Evolutionary conservation across 2,797 vertebrate species (phyloP), one percentile per base, ranked within the genome.

Genomic region (Synanceia verrucosa): DNA sequence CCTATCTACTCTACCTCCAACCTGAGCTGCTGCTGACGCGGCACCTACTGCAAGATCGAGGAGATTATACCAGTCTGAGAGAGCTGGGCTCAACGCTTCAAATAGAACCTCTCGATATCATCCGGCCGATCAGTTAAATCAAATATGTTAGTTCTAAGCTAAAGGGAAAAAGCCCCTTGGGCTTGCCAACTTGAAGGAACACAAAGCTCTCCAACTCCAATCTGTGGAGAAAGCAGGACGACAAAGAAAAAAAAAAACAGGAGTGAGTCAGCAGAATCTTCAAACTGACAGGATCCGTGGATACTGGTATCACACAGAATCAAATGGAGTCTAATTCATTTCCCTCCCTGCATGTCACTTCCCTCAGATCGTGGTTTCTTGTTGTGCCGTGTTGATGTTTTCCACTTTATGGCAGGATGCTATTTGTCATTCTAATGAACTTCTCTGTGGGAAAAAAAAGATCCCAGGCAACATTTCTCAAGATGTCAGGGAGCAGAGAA

Each of bases 381-480:
- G 90, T 91, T 91, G 92, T 86, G 89, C 88, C 84, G 86, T 92
- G 92, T 93, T 91, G 93, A 94, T 91, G 92, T 92, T 91, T 94
- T 79, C 91, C 88, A 92, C 89, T 92, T 94, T 90, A 91, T 92
- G 90, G 90, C 90, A 93, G 92, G 86, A 82, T 82, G 85, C 93
- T 91, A 94, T 94, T 94, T 93, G 93, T 94, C 93, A 93, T 93
- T 93, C 92, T 93, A 94, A 94, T 93, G 92, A 94, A 93, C 93
- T 93, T 93, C 91, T 93, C 92, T 82, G 87, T 91, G 91, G 91
- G 90, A 86, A 85, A 90, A 91, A 90, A 91, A 91, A 87, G 87
- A 92, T 92, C 89, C 88, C 85, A 59, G 84, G 89, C 90, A 93
- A 93, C 93, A 93, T 94, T 94, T 87, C 87, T 94, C 91, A 94